Evolutionary conservation across 2,113 vertebrate genomes (phyloP).

Genomic region (Apodemus speciosus): DNA sequence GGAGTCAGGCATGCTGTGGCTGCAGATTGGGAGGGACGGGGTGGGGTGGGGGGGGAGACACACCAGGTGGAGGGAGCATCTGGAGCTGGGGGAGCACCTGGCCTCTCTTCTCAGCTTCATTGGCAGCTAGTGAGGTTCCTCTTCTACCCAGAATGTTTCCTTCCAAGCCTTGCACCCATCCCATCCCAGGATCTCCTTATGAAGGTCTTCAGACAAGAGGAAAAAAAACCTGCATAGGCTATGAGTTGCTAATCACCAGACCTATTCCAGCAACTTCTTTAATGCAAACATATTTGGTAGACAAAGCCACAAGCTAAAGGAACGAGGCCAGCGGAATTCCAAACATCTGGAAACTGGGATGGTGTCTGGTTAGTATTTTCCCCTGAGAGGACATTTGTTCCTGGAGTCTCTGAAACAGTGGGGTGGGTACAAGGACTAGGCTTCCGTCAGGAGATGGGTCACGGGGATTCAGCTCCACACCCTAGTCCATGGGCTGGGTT

Average conservation of each 20-base stretch:
- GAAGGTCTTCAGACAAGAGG: background rate
- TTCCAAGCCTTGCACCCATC: background rate
- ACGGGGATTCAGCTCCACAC: too few species aligned
- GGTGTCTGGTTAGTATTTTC: background rate
- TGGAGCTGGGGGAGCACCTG: background rate
- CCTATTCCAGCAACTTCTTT: background rate
- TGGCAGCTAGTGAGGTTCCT: background rate
- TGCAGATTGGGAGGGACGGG: background rate
- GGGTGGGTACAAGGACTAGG: background rate
- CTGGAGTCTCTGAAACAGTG: background rate
- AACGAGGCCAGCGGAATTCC: conserved; percentile 1
- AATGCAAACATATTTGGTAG: background rate
- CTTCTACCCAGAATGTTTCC: background rate
- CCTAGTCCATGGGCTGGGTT: background rate
- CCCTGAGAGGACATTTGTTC: background rate
- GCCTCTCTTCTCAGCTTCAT: background rate
- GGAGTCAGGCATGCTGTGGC: background rate
- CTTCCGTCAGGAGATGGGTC: background rate
- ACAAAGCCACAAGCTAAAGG: conserved; percentile 34
- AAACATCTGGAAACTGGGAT: background rate
- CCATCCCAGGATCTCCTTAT: background rate
- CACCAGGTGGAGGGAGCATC: background rate
- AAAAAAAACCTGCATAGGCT: background rate
- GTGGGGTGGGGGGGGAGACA: too few species aligned
- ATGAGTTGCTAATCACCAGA: background rate